Evolutionary conservation across 2,888 invertebrate species (phyloP), one percentile per base, ranked within the genome.

Genomic region (Drosophila limbata): DNA sequence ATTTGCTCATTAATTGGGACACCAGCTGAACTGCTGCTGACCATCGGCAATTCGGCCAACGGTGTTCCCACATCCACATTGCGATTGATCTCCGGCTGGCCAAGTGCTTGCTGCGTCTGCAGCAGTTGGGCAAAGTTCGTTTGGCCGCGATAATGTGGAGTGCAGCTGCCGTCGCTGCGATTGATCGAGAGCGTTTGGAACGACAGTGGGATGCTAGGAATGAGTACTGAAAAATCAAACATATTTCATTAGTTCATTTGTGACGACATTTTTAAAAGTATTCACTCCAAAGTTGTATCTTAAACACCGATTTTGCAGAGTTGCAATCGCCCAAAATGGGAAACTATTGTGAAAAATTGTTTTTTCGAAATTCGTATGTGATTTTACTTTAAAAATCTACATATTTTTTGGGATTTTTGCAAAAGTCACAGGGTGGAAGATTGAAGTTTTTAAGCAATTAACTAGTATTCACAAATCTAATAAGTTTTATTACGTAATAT

Each of bases 101-200:
- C 76, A 48, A 85, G 87, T 0, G 83, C 77, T 73, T 90, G 91
- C 47, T 89, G 91, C 10, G 96, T 95, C 51, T 96, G 95, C 77
- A 95, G 95, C 82, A 92, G 84, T 77, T 96, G 95, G 17, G 95
- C 95, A 78, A 98, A 96, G 91, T 97, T 96, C 0, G 96, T 96
- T 92, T 98, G 98, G 84, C 97, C 97, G 15, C 94, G 93, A 9
- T 96, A 96, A 93, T 97, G 98, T 13, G 97, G 95, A 67, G 95
- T 95, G 91, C 98, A 98, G 73, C 95, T 95, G 15, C 98, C 98
- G 90, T 98, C 98, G 40, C 94, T 94, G 90, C 97, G 97, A 91
- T 96, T 98, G 78, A 98, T 98, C 19, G 97, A 96, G 51, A 98
- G 94, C 89, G 97, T 96, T 92, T 96, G 96, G 91, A 98, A 97